phyloP scores from a whole-genome alignment of 2,113 vertebrate genomes.

The Cathartes aura region DNA sequence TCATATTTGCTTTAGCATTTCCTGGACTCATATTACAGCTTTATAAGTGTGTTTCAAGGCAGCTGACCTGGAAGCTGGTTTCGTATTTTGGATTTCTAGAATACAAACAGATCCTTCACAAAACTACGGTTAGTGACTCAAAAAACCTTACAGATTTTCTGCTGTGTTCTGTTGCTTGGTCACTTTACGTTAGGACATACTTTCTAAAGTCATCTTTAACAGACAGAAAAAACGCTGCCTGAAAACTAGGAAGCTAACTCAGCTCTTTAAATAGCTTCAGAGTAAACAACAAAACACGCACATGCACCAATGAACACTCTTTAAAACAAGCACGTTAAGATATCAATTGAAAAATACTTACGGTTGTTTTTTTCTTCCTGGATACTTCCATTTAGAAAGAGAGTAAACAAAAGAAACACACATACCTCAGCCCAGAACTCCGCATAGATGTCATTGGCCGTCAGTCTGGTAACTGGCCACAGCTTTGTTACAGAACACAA shows the following conservation, averaged over 20 bases:
- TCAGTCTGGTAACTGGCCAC: conserved; percentile 93
- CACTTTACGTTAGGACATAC: background rate
- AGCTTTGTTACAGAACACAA: conserved; percentile 97
- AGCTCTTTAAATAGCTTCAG: background rate
- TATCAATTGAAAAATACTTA: background rate
- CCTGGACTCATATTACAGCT: background rate
- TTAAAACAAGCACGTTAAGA: background rate
- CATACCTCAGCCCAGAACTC: conserved; percentile 99
- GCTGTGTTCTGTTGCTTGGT: background rate
- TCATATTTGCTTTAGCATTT: background rate
- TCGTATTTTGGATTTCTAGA: background rate
- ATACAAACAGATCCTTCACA: background rate
- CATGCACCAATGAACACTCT: background rate
- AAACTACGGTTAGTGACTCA: background rate
- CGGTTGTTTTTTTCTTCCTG: background rate
- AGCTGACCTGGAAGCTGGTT: background rate
- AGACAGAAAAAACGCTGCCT: background rate
- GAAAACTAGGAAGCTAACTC: background rate
- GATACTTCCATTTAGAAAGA: background rate
- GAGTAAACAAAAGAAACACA: background rate
- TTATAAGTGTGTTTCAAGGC: background rate
- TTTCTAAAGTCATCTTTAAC: background rate
- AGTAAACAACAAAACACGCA: background rate
- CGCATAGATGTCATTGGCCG: conserved; percentile 95
- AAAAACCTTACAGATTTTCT: background rate